phyloP scores from a whole-genome alignment of 2,797 vertebrate species.

The Odontamblyopus rebecca region DNA sequence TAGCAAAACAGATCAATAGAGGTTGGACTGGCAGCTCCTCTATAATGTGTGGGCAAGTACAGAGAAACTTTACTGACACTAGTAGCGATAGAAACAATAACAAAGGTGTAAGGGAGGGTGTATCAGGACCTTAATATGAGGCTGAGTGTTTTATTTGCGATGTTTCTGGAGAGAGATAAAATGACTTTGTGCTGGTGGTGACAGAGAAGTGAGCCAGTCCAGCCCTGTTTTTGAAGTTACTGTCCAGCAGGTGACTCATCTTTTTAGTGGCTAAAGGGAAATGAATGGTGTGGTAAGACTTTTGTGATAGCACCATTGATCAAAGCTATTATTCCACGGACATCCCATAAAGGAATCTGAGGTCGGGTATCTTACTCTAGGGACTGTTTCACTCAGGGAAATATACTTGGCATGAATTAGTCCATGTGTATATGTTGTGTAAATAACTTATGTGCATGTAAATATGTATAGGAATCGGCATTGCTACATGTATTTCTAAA shows the following conservation, averaged over 20 bases:
- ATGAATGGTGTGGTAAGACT: slow-evolving; percentile 42
- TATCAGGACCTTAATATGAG: slow-evolving; percentile 14
- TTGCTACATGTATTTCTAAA: slow-evolving; percentile 43
- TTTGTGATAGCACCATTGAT: slow-evolving; percentile 34
- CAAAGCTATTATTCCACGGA: slow-evolving; percentile 23
- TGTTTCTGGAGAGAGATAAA: slow-evolving; percentile 26
- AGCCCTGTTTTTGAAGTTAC: slow-evolving; percentile 52
- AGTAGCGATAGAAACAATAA: slow-evolving; percentile 22
- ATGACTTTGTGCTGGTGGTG: slow-evolving; percentile 37
- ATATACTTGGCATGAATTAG: slow-evolving; percentile 24
- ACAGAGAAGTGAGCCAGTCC: slow-evolving; percentile 15
- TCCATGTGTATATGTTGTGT: slow-evolving; percentile 51
- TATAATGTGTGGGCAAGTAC: slow-evolving; percentile 20
- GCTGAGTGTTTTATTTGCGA: slow-evolving; percentile 27
- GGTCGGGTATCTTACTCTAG: not conserved
- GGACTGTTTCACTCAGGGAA: slow-evolving; percentile 70
- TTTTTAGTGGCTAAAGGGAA: slow-evolving; percentile 44
- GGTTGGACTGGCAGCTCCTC: slow-evolving; percentile 30
- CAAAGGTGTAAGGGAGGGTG: slow-evolving; percentile 14
- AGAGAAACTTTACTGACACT: slow-evolving; percentile 16
- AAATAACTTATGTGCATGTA: slow-evolving; percentile 63
- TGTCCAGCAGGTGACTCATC: slow-evolving; percentile 55
- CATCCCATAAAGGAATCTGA: slow-evolving; percentile 1
- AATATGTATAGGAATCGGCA: slow-evolving; percentile 58
- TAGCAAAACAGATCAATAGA: slow-evolving; percentile 17